A percentile compares a stretch with the other conserved stretches of the same genome.
phyloP scores from a whole-genome alignment of 2,888 invertebrate species.

The Noctua janthe region DNA sequence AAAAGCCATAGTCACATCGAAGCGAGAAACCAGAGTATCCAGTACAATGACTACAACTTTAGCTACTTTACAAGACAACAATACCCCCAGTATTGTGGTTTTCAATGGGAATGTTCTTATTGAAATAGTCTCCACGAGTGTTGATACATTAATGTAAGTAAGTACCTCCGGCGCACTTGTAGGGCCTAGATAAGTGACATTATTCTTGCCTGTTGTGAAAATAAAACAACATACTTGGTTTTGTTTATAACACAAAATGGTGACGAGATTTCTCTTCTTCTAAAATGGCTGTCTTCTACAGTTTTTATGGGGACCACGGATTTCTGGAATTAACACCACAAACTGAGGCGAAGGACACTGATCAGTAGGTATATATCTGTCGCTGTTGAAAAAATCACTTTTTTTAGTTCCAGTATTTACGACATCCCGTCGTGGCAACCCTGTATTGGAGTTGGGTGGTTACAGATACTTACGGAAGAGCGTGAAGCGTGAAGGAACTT shows the following conservation, averaged over 20 bases:
- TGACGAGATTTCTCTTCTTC: background rate
- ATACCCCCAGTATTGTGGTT: too few relatives aligned
- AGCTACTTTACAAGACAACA: slow-evolving; percentile 27
- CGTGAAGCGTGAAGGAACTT: background rate
- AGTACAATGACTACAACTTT: slow-evolving; percentile 68
- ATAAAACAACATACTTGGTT: background rate
- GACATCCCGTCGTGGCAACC: slow-evolving; percentile 64
- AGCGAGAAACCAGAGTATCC: slow-evolving; percentile 71
- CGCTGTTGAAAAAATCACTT: background rate
- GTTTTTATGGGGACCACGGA: background rate
- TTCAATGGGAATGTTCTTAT: background rate
- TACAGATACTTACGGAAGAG: slow-evolving; percentile 68
- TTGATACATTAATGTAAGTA: background rate
- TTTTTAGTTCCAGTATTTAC: slow-evolving; percentile 50
- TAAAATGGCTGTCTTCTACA: background rate
- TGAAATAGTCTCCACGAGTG: background rate
- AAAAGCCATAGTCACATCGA: slow-evolving; percentile 67
- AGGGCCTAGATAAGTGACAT: background rate
- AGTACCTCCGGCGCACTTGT: background rate
- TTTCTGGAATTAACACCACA: background rate
- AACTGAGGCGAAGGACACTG: background rate
- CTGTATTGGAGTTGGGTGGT: slow-evolving; percentile 64
- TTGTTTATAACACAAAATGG: background rate
- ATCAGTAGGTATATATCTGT: background rate
- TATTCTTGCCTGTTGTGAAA: background rate